phyloP scores from a whole-genome alignment of 2,113 vertebrate genomes.

The Zapornia atra region DNA sequence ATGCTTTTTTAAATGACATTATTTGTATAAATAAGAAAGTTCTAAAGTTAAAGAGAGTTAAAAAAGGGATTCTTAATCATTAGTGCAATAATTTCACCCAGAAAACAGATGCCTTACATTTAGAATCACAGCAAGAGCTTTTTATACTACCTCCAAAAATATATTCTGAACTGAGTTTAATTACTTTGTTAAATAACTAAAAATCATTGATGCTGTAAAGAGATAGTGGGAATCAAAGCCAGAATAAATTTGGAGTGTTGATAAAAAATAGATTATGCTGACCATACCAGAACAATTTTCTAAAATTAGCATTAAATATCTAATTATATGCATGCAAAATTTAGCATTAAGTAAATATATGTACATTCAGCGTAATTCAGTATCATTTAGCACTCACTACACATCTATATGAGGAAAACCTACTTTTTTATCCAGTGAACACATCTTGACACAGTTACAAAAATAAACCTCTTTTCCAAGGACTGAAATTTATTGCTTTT shows the following conservation, averaged over 20 bases:
- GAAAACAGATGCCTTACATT: not conserved
- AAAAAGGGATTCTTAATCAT: constrained; percentile 7
- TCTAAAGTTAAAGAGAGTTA: not conserved
- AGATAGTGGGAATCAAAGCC: not conserved
- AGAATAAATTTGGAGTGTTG: not conserved
- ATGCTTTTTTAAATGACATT: accelerated
- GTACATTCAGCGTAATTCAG: not conserved
- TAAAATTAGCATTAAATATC: constrained; percentile 15
- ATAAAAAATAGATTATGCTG: constrained; percentile 38
- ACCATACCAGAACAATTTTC: constrained; percentile 1
- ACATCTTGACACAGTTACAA: not conserved
- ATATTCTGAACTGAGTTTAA: not conserved
- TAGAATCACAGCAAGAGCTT: constrained; percentile 7
- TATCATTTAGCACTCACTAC: not conserved
- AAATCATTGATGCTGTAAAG: not conserved
- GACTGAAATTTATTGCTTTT: not conserved
- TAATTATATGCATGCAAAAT: not conserved
- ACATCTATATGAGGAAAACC: not conserved
- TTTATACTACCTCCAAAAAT: constrained; percentile 13
- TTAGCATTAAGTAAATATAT: constrained; percentile 7
- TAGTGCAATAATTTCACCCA: not conserved
- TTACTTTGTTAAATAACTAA: constrained; percentile 29
- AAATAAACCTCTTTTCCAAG: not conserved
- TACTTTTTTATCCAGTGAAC: not conserved
- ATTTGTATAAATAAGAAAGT: not conserved